Evolutionary conservation across 2,888 invertebrate genomes (phyloP).

Genomic region (Tridacna crocea): DNA sequence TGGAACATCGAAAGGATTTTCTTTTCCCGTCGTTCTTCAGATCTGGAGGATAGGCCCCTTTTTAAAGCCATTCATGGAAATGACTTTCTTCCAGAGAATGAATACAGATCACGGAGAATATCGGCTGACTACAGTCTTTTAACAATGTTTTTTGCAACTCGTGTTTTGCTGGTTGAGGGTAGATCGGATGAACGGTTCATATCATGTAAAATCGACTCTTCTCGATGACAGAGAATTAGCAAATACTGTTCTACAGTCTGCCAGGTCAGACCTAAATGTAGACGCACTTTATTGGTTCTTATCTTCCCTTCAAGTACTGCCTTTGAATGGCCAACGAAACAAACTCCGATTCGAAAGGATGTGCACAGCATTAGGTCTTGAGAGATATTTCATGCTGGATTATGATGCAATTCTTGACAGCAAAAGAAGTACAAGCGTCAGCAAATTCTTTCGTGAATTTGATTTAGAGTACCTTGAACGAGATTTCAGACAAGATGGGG

Average conservation of each 20-base stretch:
- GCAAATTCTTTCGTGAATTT: slow-evolving; percentile 1
- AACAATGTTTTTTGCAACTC: not conserved
- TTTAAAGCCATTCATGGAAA: no score
- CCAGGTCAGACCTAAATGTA: not conserved
- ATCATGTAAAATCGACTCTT: not conserved
- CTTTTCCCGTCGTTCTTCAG: no score
- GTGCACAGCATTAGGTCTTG: not conserved
- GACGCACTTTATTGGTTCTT: not conserved
- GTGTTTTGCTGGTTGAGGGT: not conserved
- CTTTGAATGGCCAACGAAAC: slow-evolving; percentile 13
- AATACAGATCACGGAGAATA: no score
- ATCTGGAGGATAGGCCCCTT: no score
- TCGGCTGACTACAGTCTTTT: not conserved
- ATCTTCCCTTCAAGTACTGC: slow-evolving; percentile 6
- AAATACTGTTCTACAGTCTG: not conserved
- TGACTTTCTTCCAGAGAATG: no score
- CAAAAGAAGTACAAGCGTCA: not conserved
- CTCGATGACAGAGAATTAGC: not conserved
- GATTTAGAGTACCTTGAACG: not conserved
- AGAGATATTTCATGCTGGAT: slow-evolving; percentile 15
- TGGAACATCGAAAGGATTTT: no score
- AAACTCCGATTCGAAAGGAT: not conserved
- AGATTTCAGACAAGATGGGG: not conserved
- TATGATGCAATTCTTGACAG: slow-evolving; percentile 1
- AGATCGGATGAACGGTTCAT: not conserved